Evolutionary conservation across 2,888 invertebrate genomes (phyloP).

Genomic region (Portevinia maculata): DNA sequence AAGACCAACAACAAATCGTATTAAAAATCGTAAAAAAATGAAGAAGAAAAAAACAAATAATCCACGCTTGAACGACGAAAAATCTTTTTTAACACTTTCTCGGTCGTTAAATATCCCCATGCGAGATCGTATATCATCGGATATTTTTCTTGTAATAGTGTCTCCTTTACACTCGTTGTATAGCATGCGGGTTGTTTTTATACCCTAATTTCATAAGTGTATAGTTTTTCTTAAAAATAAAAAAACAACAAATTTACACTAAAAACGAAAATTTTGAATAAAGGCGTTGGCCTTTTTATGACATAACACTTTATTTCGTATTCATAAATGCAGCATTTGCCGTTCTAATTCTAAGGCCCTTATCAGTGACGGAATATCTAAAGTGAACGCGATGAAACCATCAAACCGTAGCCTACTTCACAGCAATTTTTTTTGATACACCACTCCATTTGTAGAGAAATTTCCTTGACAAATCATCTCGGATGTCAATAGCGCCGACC

Average conservation of each 20-base stretch:
- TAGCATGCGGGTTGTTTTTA: constrained; percentile 18
- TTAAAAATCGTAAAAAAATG: constrained; percentile 23
- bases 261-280: constrained; percentile 38
- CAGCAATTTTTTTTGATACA: constrained; percentile 43
- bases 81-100: constrained; percentile 72
- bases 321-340: constrained; percentile 58
- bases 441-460: constrained; percentile 53
- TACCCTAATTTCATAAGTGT: constrained; percentile 17
- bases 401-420: constrained; percentile 48
- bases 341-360: constrained; percentile 31
- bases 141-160: constrained; percentile 44
- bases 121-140: constrained; percentile 66
- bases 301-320: constrained; percentile 66
- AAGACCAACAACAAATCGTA: constrained; percentile 21
- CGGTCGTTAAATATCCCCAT: constrained; percentile 69
- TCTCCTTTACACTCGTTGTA: constrained; percentile 10
- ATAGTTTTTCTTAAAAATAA: constrained; percentile 19
- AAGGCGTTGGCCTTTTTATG: constrained; percentile 69
- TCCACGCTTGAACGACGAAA: constrained; percentile 67
- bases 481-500: constrained; percentile 32
- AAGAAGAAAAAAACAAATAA: constrained; percentile 44
- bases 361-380: constrained; percentile 57
- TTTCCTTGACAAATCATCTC: constrained; percentile 67
- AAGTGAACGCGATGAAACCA: constrained; percentile 39
- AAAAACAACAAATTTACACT: constrained; percentile 54